Evolutionary conservation across 2,888 invertebrate species (phyloP), one percentile per base, ranked within the genome.

Genomic region (Tipula lateralis): DNA sequence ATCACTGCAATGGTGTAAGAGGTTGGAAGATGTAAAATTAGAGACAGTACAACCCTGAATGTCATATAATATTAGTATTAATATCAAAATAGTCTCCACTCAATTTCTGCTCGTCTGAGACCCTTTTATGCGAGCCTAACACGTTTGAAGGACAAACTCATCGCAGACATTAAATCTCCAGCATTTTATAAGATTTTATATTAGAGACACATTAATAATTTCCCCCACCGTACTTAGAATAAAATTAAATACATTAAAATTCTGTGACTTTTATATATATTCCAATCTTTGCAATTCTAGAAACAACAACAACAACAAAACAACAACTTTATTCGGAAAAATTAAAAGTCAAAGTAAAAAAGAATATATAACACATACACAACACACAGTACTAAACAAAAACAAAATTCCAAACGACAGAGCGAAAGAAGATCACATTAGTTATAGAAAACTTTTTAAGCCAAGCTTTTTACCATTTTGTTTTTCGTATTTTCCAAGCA

Each of bases 361-460:
- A 82, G 29, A 82, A 82, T 30, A 81, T 29, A 82, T 82, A 32
- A 82, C 32, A 82, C 66, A 66, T 24, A 50, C 66, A 66, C 66
- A 50, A 7, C 44, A 66, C 66, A 66, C 9, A 66, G 66, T 66
- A 66, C 66, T 66, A 82, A n/a, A 82, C 29, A 82, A 82, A 82
- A 32, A 44, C n/a, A 44, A n/a, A n/a, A n/a, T n/a, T n/a, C n/a
- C n/a, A n/a, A 30, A 30, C 82, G 82, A 82, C 29, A 82, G 9
- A 82, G 30, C 16, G 34, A 83, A 34, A 83, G 83, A 83, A 34
- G 30, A 83, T 34, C 83, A 83, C 83, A 83, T 83, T 83, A 83
- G 83, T 83, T 83, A 83, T 83, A 83, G 83, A 32, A 83, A 34
- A 83, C 34, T 83, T 83, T 83, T 83, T 34, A 83, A 34, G 36